Evolutionary conservation across 2,888 invertebrate species (phyloP), one percentile per base, ranked within the genome.

Genomic region (Oscheius sp.): DNA sequence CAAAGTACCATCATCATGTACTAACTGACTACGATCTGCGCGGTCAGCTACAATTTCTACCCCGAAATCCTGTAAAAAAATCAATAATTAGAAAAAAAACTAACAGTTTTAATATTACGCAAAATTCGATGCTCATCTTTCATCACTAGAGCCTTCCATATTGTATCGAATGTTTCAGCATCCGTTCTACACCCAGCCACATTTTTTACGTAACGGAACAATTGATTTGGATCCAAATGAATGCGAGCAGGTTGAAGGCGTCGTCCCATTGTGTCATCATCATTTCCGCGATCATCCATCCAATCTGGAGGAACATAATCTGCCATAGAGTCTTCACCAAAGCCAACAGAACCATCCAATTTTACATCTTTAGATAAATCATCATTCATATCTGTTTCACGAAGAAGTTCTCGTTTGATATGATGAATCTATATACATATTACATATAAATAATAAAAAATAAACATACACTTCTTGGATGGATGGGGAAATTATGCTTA

Each of bases 71-170:
- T 72, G 49, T 22, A 59, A 71, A 12, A 32, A 56, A 6, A 26
- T 33, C 28, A 32, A n/a, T n/a, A 8, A 26, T 47, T 9, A 5
- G 28, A 28, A 22, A 50, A 30, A n/a, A 44, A 24, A 47, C 68
- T 28, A 20, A 72, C 71, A 22, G 57, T 65, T 61, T 77, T 68
- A 24, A 75, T 74, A 22, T 74, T 76, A 14, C 73, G 71, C 9
- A 79, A 64, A 0, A 77, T 66, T n/a, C 74, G 73, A 33, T 62
- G 51, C 33, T 77, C 77, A 67, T 77, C 76, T 41, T 72, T 73
- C 38, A 72, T 68, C 28, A 75, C 70, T 3, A 77, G 64, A 68
- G 77, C 67, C 57, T 70, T 73, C 72, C 73, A 79, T 4, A 79
- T 49, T 26, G 67, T 41, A 47, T 77, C 77, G 54, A 75, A 75